Evolutionary conservation across 2,888 invertebrate species (phyloP), one percentile per base, ranked within the genome.

Genomic region (Lepidocyrtoides sp.): DNA sequence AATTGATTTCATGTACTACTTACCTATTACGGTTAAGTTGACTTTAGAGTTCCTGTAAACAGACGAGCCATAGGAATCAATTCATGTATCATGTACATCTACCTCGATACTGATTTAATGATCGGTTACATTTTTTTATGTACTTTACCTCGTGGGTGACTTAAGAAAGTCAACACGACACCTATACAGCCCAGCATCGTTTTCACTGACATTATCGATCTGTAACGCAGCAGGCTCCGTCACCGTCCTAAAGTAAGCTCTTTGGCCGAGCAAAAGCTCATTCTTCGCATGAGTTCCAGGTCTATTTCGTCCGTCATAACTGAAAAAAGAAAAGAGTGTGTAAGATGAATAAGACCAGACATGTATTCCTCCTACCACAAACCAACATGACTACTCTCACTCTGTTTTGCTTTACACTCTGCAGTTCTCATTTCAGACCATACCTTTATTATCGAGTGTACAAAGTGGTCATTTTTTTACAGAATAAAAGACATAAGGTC

Each of bases 161-260:
- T 95, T 95, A 87, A 94, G 94, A 93, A 95, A 95, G 93, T 95
- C 95, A 44, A 95, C 95, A 79, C 95, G 94, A 93, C 95, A 95
- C 69, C 92, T 85, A 92, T 95, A 95, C 29, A 95, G 94, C 1
- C 95, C 95, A 51, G 95, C 95, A 93, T 95, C 95, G 44, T 84
- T 87, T 69, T 94, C 94, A 75, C 93, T 93, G 72, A 94, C 94
- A 84, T 93, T 94, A 91, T 94, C 94, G 91, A 95, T 94, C 87
- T 93, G 94, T 14, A 94, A 92, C 26, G 94, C 94, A 26, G 94
- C 94, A 72, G 94, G 93, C 85, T 94, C 94, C 86, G 93, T 92
- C 69, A 91, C 85, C 75, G 81, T 91, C 85, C 94, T 93, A 91
- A 95, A 94, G 90, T 94, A 94, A 44, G 94, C 94, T 91, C 95